Conservation (phyloP, 2,113 vertebrate species). For the Hepsetus odoe region DNA sequence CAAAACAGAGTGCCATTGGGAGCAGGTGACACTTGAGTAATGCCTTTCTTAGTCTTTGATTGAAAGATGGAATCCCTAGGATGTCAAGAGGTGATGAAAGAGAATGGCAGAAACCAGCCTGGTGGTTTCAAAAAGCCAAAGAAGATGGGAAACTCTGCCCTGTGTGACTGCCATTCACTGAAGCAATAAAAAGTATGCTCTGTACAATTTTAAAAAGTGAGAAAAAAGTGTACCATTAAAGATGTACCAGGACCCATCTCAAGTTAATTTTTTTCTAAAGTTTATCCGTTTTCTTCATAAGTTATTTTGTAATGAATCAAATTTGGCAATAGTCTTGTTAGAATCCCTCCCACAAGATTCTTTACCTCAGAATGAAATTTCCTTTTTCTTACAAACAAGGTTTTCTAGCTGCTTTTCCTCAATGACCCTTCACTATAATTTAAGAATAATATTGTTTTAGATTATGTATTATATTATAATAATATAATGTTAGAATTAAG, state of each 20-base stretch:
- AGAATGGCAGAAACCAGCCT: background rate
- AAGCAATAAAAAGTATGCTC: conserved; percentile 24
- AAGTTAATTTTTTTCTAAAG: no score
- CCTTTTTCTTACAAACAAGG: background rate
- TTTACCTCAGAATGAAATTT: background rate
- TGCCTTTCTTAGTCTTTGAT: conserved; percentile 8
- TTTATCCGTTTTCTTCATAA: no score
- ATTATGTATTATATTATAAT: no score
- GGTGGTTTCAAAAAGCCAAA: background rate
- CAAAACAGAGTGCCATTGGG: background rate
- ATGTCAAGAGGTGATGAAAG: conserved; percentile 11
- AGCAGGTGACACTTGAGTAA: conserved; percentile 22
- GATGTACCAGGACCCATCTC: no score
- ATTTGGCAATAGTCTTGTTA: no score
- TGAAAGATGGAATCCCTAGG: conserved; percentile 13
- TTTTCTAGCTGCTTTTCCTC: background rate
- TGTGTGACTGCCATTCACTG: background rate
- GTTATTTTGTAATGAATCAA: no score
- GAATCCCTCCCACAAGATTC: no score
- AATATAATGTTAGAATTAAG: no score
- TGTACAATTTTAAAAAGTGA: no score
- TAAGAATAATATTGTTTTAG: no score
- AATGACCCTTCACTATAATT: no score
- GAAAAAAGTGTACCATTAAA: no score
- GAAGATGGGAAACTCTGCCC: background rate